Percentiles rank a stretch among this genome's conserved stretches.
These are phyloP conservation scores for Dexiosoma caninum DNA, from an alignment of 2,888 invertebrate species.

Conservation along the genomic window DNA sequence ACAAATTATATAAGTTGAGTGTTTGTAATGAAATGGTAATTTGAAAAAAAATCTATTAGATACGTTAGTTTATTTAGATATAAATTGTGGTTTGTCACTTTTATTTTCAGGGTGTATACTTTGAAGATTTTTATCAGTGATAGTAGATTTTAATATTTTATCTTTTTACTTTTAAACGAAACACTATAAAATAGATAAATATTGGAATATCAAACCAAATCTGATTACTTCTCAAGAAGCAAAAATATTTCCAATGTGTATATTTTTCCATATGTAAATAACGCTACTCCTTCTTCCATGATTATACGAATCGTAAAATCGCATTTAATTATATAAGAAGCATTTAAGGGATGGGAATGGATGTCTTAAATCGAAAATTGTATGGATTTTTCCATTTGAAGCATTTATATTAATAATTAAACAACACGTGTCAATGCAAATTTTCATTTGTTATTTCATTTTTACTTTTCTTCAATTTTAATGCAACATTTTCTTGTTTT, in stretches of 20 bases:
- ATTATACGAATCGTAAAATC: background rate
- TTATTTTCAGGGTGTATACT: background rate
- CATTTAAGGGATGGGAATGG: too few relatives aligned
- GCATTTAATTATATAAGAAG: background rate
- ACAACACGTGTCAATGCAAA: conserved; percentile 58
- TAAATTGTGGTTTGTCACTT: background rate
- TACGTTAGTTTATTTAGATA: background rate
- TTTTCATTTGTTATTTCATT: conserved; percentile 24
- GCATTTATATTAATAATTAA: conserved; percentile 48
- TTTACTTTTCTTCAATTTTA: background rate
- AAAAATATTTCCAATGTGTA: too few relatives aligned
- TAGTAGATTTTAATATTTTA: background rate
- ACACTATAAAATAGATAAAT: too few relatives aligned
- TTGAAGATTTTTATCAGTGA: conserved; percentile 1
- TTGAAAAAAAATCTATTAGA: background rate
- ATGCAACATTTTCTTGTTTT: conserved; percentile 34
- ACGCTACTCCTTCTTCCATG: background rate
- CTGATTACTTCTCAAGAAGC: too few relatives aligned
- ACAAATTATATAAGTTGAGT: conserved; percentile 11
- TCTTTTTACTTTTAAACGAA: too few relatives aligned
- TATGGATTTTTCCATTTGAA: conserved; percentile 9
- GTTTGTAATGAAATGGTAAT: conserved; percentile 14
- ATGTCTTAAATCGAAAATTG: background rate
- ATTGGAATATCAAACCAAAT: too few relatives aligned
- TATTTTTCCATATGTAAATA: background rate